Evolutionary conservation across 2,888 invertebrate genomes (phyloP).

Genomic region (Pecten maximus): DNA sequence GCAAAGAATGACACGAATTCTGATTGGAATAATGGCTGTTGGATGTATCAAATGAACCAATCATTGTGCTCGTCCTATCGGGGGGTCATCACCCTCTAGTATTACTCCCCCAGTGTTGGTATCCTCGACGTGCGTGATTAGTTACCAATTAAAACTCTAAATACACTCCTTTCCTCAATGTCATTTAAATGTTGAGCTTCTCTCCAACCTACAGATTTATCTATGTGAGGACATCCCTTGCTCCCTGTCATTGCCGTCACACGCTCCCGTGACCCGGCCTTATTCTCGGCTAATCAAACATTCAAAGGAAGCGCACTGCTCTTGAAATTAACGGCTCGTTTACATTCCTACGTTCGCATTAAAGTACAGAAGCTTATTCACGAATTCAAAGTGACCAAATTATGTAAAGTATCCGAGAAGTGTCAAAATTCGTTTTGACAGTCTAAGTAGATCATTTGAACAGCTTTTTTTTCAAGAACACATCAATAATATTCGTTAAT

Average conservation of each 20-base stretch:
- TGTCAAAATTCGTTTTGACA: background rate
- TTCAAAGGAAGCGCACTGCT: background rate
- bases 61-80: background rate
- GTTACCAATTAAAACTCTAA: background rate
- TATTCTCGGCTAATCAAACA: background rate
- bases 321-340: background rate
- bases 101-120: background rate
- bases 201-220: background rate
- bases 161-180: conserved; percentile 15
- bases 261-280: background rate
- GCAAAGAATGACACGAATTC: background rate
- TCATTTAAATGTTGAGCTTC: background rate
- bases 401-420: background rate
- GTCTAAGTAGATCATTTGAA: background rate
- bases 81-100: conserved; percentile 4
- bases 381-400: background rate
- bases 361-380: background rate
- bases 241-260: background rate
- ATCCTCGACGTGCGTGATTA: background rate
- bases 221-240: background rate
- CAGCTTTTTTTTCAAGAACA: too few relatives aligned
- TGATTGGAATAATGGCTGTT: background rate
- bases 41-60: background rate
- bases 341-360: background rate
- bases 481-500: too few relatives aligned